Evolutionary conservation across 2,113 vertebrate genomes (phyloP).

Genomic region (Tringa solitaria): DNA sequence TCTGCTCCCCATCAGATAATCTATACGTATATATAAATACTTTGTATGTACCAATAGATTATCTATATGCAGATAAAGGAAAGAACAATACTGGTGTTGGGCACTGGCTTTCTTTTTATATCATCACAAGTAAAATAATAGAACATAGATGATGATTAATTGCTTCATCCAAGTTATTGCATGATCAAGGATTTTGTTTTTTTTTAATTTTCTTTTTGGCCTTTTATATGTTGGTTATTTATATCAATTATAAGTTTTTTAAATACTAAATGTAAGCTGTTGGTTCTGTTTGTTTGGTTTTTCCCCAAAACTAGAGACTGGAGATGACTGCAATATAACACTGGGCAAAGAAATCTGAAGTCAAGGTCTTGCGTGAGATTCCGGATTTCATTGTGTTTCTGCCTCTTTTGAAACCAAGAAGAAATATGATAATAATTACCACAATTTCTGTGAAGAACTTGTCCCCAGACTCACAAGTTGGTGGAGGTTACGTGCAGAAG

Average conservation of each 20-base stretch:
- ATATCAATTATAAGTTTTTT: not conserved
- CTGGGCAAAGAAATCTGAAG: not conserved
- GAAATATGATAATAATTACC: not conserved
- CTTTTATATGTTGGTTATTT: not conserved
- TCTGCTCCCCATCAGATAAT: not conserved
- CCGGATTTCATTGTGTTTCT: not conserved
- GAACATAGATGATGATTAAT: not conserved
- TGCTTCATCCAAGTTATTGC: not conserved
- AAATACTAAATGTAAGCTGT: not conserved
- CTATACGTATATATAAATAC: not conserved
- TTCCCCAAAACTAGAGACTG: not conserved
- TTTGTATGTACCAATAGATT: not conserved
- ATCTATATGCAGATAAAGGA: not conserved
- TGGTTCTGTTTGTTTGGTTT: not conserved
- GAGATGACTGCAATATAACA: not conserved
- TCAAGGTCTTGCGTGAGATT: not conserved
- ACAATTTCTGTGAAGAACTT: not conserved
- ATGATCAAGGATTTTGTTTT: not conserved
- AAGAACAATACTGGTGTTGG: not conserved
- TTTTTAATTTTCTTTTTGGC: not conserved
- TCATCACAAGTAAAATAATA: not conserved
- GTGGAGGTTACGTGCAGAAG: accelerated
- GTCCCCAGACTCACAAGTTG: not conserved
- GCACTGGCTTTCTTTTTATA: not conserved
- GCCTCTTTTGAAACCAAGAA: not conserved